Percentiles rank a stretch among this genome's conserved stretches.
Evolutionary conservation across 2,888 invertebrate genomes (phyloP).

Genomic region (Heliconius ethilla): DNA sequence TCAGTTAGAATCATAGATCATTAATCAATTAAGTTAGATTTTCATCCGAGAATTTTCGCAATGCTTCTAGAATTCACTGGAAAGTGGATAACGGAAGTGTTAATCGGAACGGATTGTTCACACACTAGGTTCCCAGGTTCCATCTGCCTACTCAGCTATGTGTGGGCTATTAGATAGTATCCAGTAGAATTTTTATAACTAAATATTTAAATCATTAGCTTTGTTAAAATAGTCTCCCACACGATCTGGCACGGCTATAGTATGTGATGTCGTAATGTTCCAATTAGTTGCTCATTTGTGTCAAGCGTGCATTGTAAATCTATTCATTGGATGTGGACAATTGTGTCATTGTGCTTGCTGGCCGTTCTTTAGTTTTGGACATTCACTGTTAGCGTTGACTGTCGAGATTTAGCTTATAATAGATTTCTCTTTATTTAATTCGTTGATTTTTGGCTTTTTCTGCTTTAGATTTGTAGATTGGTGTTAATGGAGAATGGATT

Average conservation of each 20-base stretch:
- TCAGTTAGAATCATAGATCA: too few relatives aligned
- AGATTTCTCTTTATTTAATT: conserved; percentile 43
- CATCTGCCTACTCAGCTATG: not conserved
- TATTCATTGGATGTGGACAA: conserved; percentile 73
- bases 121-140: not conserved
- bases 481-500: too few relatives aligned
- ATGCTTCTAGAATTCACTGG: too few relatives aligned
- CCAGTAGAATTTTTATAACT: conserved; percentile 6
- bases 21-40: too few relatives aligned
- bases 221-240: conserved; percentile 38
- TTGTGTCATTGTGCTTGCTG: conserved; percentile 64
- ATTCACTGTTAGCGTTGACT: conserved; percentile 52
- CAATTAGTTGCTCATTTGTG: conserved; percentile 80
- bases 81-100: too few relatives aligned
- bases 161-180: not conserved
- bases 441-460: not conserved
- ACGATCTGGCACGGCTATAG: conserved; percentile 60
- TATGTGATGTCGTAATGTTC: conserved; percentile 73
- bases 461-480: not conserved
- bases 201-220: conserved; percentile 33
- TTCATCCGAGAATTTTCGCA: too few relatives aligned
- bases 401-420: conserved; percentile 43
- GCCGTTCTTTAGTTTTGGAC: conserved; percentile 63
- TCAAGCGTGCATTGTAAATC: conserved; percentile 73
- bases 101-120: too few relatives aligned